Evolutionary conservation across 2,113 vertebrate species (phyloP), one percentile per base, ranked within the genome.

Genomic region (Fregetta grallaria): DNA sequence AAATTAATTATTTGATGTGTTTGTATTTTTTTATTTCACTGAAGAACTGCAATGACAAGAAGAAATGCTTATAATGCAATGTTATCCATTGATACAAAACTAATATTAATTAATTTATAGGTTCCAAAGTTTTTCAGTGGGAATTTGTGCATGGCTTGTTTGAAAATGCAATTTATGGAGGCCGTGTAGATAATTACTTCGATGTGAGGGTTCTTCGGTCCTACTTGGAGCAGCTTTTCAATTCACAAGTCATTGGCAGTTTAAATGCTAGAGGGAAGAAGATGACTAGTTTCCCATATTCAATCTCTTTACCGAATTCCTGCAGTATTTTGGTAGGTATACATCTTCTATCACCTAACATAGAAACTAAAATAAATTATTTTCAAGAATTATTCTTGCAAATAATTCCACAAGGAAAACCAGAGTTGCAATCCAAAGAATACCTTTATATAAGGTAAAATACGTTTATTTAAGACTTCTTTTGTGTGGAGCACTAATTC

Each of bases 161-260:
- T 97, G 99, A 99, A 98, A 99, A 98, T 82, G 99, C 99, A 75
- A 99, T 99, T 97, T 99, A 99, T 87, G 99, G 99, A 50, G 99
- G 99, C 62, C 99, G 99, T 49, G 98, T 99, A 42, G 99, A 99
- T 97, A 99, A 99, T 95, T 98, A 97, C 75, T 99, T 99, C 47
- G 99, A 99, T 97, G 99, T 99, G 86, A 98, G 98, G 74, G 98
- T 99, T 96, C 98, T 99, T 88, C 99, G 99, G 15, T 99, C 99
- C 47, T 99, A 99, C 96, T 98, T 99, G 89, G 98, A 99, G 89
- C 99, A 99, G 95, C 99, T 99, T 97, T 99, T 99, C 96, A 99
- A 98, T 86, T 95, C 98, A 56, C 98, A 73, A 44, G 55, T 99
- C 77, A 97, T 98, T 86, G 98, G 98, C 32, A 91, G 74, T 77